Evolutionary conservation across 2,888 invertebrate species (phyloP).

Genomic region (Poecilus cupreus): DNA sequence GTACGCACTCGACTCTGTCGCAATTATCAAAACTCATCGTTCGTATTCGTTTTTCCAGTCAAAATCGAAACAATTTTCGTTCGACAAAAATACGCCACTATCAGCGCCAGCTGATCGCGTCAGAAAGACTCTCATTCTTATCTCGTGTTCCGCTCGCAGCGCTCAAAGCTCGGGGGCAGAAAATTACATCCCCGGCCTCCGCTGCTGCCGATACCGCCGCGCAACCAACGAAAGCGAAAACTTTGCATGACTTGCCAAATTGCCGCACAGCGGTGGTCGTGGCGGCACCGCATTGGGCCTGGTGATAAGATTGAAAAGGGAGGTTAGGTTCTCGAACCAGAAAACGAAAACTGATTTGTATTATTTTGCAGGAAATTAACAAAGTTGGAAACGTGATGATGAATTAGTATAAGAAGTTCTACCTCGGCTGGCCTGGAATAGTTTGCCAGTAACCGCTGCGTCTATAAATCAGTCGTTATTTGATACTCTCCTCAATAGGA

Average conservation of each 20-base stretch:
- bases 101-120: not conserved
- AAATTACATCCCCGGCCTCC: too few species aligned
- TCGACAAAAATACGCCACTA: not conserved
- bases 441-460: too few species aligned
- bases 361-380: constrained; percentile 2
- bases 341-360: not conserved
- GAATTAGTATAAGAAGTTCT: too few species aligned
- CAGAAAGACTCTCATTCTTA: not conserved
- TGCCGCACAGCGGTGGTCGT: not conserved
- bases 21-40: too few species aligned
- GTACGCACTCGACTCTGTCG: too few species aligned
- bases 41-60: too few species aligned
- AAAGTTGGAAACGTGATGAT: too few species aligned
- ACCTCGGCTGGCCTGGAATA: too few species aligned
- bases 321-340: not conserved
- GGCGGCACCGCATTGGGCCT: not conserved
- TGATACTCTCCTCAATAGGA: too few species aligned
- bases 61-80: too few species aligned
- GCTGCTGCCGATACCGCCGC: not conserved
- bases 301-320: not conserved
- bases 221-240: constrained; percentile 30
- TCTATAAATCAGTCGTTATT: too few species aligned
- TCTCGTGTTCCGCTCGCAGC: not conserved
- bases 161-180: not conserved
- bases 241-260: constrained; percentile 36